Conservation (phyloP, 2,797 vertebrate genomes). For the Apodemus agrarius region DNA sequence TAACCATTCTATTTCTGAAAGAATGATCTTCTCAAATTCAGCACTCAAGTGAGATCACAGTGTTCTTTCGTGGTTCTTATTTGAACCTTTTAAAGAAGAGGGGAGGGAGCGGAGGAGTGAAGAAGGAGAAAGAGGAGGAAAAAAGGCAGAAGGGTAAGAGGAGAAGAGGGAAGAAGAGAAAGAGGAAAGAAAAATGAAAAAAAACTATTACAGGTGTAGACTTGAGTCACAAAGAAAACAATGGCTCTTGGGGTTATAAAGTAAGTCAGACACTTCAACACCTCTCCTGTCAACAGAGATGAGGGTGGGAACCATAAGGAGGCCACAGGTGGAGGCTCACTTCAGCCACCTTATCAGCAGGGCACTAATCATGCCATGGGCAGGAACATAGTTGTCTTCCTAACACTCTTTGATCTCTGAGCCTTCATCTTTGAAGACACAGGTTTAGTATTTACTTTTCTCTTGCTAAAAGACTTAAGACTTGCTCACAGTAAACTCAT, state of each 20-base stretch:
- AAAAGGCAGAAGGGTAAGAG: not conserved
- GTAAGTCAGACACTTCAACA: conserved; percentile 25
- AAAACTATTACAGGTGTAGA: not conserved
- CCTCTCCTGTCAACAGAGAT: not conserved
- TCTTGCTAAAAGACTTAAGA: conserved; percentile 19
- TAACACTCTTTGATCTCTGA: conserved; percentile 44
- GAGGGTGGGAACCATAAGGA: not conserved
- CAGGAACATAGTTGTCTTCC: not conserved
- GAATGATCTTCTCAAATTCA: not conserved
- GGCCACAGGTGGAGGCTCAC: not conserved
- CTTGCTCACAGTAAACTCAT: conserved; percentile 34
- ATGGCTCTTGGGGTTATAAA: conserved; percentile 21
- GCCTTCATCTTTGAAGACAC: conserved; percentile 32
- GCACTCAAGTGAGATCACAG: not conserved
- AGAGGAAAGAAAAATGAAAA: not conserved
- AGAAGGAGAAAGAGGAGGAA: no score
- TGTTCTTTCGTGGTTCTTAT: not conserved
- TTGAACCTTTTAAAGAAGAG: not conserved
- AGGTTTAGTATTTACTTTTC: conserved; percentile 45
- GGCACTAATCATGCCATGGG: not conserved
- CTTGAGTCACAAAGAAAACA: conserved; percentile 28
- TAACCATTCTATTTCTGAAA: not conserved
- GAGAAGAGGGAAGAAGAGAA: not conserved
- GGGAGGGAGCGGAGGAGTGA: accelerated
- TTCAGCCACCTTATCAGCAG: not conserved